Evolutionary conservation across 1,140 invertebrate genomes (phyloP).

Genomic region (Penaeus chinensis): DNA sequence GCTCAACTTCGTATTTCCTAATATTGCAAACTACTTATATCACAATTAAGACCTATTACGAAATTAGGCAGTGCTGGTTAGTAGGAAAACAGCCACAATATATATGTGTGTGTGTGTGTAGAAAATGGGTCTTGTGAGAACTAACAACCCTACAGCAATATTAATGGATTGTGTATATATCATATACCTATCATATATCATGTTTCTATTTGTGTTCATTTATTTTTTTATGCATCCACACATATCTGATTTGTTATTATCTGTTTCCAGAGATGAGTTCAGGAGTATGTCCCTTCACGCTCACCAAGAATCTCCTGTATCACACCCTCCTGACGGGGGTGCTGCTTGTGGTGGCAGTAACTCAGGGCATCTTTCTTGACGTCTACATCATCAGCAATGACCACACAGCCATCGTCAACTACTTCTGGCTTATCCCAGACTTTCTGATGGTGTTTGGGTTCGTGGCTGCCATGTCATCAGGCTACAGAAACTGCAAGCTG

Average conservation of each 20-base stretch:
- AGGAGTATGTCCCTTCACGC: constrained; percentile 50
- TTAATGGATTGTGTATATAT: no score
- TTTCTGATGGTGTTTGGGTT: constrained; percentile 48
- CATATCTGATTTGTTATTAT: background rate
- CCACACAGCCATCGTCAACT: constrained; percentile 35
- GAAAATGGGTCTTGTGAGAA: no score
- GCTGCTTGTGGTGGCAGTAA: constrained; percentile 13
- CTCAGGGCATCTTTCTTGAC: constrained; percentile 44
- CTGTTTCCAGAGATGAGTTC: constrained; percentile 10
- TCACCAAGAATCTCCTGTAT: constrained; percentile 36
- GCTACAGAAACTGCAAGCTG: constrained; percentile 29
- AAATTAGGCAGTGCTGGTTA: no score
- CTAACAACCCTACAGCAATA: no score
- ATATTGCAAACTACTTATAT: no score
- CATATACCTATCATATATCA: no score
- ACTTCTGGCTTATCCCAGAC: constrained; percentile 53
- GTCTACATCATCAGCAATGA: constrained; percentile 41
- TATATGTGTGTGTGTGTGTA: no score
- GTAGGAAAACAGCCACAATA: no score
- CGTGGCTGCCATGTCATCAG: constrained; percentile 47
- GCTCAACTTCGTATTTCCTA: no score
- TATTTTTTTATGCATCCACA: background rate
- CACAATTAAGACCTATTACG: no score
- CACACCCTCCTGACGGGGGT: constrained; percentile 25
- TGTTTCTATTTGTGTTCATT: background rate